phyloP scores from a whole-genome alignment of 1,140 invertebrate genomes.

The Spodoptera litura region DNA sequence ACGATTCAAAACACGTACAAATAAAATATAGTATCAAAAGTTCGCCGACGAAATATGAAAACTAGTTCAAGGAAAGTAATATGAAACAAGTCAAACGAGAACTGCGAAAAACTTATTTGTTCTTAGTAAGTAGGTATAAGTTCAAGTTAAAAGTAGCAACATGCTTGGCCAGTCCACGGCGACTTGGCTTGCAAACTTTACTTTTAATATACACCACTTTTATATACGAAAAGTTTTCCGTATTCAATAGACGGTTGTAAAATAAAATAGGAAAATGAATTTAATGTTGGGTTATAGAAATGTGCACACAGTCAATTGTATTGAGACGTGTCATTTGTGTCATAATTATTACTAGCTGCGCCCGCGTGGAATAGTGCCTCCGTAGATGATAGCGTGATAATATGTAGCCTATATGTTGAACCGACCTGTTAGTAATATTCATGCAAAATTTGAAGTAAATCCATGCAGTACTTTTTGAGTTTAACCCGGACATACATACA shows the following conservation, averaged over 20 bases:
- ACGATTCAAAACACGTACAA: not conserved
- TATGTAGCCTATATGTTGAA: too few species aligned
- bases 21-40: too few species aligned
- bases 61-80: slow-evolving; percentile 20
- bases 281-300: not conserved
- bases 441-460: too few species aligned
- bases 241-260: slow-evolving; percentile 22
- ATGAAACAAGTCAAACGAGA: slow-evolving; percentile 24
- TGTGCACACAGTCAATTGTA: too few species aligned
- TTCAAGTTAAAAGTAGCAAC: slow-evolving; percentile 23
- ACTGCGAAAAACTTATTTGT: slow-evolving; percentile 21
- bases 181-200: slow-evolving; percentile 6
- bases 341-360: too few species aligned
- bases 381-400: too few species aligned
- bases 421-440: too few species aligned
- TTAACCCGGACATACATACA: too few species aligned
- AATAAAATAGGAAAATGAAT: not conserved
- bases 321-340: too few species aligned
- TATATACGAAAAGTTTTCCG: slow-evolving; percentile 8
- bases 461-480: too few species aligned
- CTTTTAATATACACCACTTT: slow-evolving; percentile 22
- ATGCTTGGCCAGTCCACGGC: not conserved
- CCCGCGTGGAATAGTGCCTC: too few species aligned
- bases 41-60: not conserved
- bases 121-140: not conserved